Evolutionary conservation across 2,797 vertebrate species (phyloP).

Genomic region (Esox lucius): DNA sequence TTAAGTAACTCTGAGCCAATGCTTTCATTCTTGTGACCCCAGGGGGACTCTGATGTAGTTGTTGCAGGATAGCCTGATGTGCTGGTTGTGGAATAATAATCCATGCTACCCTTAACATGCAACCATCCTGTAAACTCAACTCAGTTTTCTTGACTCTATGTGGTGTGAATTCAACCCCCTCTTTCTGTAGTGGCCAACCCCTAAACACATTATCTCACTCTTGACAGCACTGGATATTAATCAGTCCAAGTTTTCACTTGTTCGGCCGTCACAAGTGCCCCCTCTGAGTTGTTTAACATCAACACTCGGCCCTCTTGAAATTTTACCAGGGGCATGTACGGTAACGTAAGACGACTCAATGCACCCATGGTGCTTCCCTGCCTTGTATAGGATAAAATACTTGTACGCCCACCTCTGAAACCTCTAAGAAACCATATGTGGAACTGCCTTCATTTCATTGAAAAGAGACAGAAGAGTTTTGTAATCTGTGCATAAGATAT

Average conservation of each 20-base stretch:
- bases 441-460: not conserved
- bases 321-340: not conserved
- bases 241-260: slow-evolving; percentile 18
- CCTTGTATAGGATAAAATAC: not conserved
- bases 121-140: slow-evolving; percentile 23
- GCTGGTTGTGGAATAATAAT: slow-evolving; percentile 21
- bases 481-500: not conserved
- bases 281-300: slow-evolving; percentile 24
- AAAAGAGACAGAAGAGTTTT: not conserved
- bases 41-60: slow-evolving; percentile 25
- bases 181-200: slow-evolving; percentile 5
- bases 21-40: slow-evolving; percentile 24
- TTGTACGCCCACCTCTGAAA: not conserved
- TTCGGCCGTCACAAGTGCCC: not conserved
- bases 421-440: not conserved
- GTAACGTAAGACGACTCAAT: not conserved
- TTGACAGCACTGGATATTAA: slow-evolving; percentile 9
- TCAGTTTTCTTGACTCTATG: slow-evolving; percentile 8
- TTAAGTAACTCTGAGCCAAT: slow-evolving; percentile 9
- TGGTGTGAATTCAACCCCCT: not conserved
- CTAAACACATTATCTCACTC: slow-evolving; percentile 10
- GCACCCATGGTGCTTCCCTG: not conserved
- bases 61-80: not conserved
- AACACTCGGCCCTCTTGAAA: slow-evolving; percentile 1
- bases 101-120: slow-evolving; percentile 15